These are phyloP conservation scores for Deilephila elpenor DNA, from an alignment of 2,888 invertebrate genomes.

Conservation along the genomic window DNA sequence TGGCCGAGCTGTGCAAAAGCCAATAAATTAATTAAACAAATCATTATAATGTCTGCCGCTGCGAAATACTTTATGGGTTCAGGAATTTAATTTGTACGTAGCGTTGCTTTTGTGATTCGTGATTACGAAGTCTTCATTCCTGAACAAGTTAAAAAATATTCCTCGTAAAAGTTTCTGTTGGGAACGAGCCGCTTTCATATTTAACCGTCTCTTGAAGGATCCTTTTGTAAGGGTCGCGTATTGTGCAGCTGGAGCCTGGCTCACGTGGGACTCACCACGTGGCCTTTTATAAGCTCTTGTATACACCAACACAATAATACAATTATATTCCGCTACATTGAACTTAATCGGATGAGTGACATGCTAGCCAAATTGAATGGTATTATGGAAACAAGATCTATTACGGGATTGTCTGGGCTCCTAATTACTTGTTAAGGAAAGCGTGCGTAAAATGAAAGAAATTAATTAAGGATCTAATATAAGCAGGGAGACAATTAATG, in stretches of 20 bases:
- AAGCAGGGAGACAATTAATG: too few relatives aligned
- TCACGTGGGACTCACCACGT: neutral
- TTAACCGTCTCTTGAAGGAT: conserved; percentile 14
- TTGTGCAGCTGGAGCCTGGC: conserved; percentile 2
- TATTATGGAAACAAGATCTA: neutral
- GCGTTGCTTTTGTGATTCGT: conserved; percentile 41
- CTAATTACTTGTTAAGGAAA: neutral
- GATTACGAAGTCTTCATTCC: conserved; percentile 25
- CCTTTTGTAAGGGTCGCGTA: conserved; percentile 11
- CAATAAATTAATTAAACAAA: conserved; percentile 7
- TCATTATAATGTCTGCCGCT: neutral
- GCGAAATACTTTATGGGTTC: conserved; percentile 46
- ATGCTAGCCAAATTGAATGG: conserved; percentile 14
- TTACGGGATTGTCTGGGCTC: neutral
- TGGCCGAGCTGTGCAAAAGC: neutral
- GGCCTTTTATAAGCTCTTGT: conserved; percentile 2
- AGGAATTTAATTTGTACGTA: conserved; percentile 48
- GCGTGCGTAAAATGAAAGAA: neutral
- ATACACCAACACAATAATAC: neutral
- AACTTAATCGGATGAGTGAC: conserved; percentile 25
- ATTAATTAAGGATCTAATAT: neutral
- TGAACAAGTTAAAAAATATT: conserved; percentile 25
- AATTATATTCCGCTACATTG: conserved; percentile 11
- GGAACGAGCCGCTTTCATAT: conserved; percentile 21
- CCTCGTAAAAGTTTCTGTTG: conserved; percentile 25